Evolutionary conservation across 2,113 vertebrate genomes (phyloP), one percentile per base, ranked within the genome.

Genomic region (Actenoides hombroni): DNA sequence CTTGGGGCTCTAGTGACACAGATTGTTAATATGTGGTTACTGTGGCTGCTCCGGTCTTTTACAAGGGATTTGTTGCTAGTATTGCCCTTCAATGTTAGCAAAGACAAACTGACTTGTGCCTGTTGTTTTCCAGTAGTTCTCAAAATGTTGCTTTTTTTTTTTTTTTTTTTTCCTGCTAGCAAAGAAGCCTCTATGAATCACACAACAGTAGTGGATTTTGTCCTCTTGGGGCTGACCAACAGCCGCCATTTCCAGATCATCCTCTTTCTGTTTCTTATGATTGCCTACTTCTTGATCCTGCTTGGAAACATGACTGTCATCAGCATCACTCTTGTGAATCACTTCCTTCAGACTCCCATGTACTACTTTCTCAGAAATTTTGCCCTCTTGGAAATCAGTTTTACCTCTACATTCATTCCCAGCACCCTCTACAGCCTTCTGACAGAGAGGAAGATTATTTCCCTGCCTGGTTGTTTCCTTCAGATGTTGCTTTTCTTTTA

Each of bases 351-450:
- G 49, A 95, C 73, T 4, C 93, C 90, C 0, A 94, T 97, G 95
- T 97, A 97, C 69, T 97, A 76, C 63, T 95, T 95, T 39, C 92
- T 96, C 39, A 87, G 81, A 46, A 96, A 97, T 49, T 87, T 97
- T 28, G 67, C 88, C 18, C 16, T 92, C 40, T 21, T 96, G 81
- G 95, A 97, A 64, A 94, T 94, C 35, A 35, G 10, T 33, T 94
- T 95, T 63, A 86, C 95, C 19, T 69, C 92, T 15, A 69, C 69
- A 0, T 82, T 96, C 51, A 90, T 88, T 18, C 96, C 94, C 18
- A 95, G 73, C 54, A 92, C 93, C 37, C 67, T 97, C 54, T 42
- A 69, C 46, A 89, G 86, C 40, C 74, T 97, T 42, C 16, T 92
- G 40, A 94, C 87, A 37, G 48, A 75, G 37, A 73, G 17, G 26